Conservation (phyloP, 1,140 invertebrate species). For the Coenobita brevimanus region DNA sequence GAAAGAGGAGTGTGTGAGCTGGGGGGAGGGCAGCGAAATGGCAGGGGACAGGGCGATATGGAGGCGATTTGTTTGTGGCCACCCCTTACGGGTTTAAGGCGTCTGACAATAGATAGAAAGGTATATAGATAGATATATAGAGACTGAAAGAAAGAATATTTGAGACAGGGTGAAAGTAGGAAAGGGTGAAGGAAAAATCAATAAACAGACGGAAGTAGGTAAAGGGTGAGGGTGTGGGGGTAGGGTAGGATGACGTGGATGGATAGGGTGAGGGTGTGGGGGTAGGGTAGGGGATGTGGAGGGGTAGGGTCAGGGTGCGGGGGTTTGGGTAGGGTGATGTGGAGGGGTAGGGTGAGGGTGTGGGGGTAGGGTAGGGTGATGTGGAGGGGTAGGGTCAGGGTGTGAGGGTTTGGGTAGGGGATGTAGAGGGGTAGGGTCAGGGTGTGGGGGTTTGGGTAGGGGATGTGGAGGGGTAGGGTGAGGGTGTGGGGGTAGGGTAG, state of each 20-base stretch:
- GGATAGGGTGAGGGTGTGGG: not conserved
- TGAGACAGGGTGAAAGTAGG: not conserved
- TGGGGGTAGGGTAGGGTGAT: not conserved
- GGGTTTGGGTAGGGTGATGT: not conserved
- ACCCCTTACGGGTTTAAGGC: too few relatives aligned
- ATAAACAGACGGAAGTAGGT: not conserved
- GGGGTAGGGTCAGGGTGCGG: not conserved
- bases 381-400: too few relatives aligned
- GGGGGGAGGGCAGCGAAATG: too few relatives aligned
- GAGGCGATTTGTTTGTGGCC: too few relatives aligned
- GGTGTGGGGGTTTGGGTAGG: not conserved
- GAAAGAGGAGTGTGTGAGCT: too few relatives aligned
- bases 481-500: not conserved
- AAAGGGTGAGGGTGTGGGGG: not conserved
- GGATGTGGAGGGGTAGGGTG: not conserved
- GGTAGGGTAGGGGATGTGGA: not conserved
- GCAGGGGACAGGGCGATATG: too few relatives aligned
- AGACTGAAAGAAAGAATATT: too few relatives aligned
- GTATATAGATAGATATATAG: too few relatives aligned
- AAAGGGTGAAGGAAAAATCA: too few relatives aligned
- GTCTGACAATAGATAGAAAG: too few relatives aligned
- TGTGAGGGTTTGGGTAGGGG: too few relatives aligned
- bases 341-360: not conserved
- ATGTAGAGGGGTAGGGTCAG: not conserved
- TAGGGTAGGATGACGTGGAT: not conserved